phyloP scores from a whole-genome alignment of 2,888 invertebrate genomes.

The Aleiodes testaceus region DNA sequence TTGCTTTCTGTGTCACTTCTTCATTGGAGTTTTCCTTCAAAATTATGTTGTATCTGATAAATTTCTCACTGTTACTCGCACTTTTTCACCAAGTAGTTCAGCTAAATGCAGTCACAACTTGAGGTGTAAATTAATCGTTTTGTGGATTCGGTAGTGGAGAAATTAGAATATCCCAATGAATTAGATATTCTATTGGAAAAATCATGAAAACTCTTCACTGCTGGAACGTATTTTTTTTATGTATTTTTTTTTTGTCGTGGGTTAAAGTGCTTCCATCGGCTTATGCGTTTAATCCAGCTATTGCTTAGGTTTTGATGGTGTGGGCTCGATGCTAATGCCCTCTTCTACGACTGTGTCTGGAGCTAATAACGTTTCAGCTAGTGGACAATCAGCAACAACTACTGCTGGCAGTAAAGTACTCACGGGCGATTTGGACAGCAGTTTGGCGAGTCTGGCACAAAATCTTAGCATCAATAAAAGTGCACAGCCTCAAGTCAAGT shows the following conservation, averaged over 20 bases:
- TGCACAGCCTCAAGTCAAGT: slow-evolving; percentile 81
- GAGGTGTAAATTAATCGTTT: no score
- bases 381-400: slow-evolving; percentile 69
- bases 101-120: no score
- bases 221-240: slow-evolving; percentile 43
- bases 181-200: no score
- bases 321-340: slow-evolving; percentile 83
- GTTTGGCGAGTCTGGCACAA: slow-evolving; percentile 93
- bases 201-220: neutral
- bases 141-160: no score
- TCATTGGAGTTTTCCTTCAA: no score
- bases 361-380: slow-evolving; percentile 65
- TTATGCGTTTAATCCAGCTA: slow-evolving; percentile 57
- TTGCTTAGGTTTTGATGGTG: slow-evolving; percentile 80
- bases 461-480: slow-evolving; percentile 91
- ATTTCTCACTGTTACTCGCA: no score
- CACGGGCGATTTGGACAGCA: slow-evolving; percentile 94
- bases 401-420: slow-evolving; percentile 82
- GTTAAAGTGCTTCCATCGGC: slow-evolving; percentile 27
- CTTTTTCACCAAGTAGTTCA: no score
- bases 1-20: no score
- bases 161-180: neutral
- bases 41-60: no score
- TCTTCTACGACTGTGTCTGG: slow-evolving; percentile 63
- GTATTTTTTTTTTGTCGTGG: slow-evolving; percentile 26